Conservation (phyloP, 2,797 vertebrate species). For the Petrocephalus sullivani region DNA sequence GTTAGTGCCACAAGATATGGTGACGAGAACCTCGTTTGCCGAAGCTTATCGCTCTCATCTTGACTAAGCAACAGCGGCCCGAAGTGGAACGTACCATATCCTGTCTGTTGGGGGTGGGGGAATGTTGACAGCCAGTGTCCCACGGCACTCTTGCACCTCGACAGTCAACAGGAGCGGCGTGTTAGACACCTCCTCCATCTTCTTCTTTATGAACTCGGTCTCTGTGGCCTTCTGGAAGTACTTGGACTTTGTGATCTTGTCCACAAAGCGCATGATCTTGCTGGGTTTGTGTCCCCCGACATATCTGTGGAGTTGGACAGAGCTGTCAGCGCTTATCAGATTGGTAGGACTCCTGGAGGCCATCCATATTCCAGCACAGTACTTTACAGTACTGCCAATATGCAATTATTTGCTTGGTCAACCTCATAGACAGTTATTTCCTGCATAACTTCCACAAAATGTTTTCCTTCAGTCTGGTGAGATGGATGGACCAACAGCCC, state of each 20-base stretch:
- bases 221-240: conserved; percentile 97
- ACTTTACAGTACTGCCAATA: neutral
- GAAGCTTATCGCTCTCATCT: neutral
- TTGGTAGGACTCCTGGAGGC: neutral
- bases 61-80: neutral
- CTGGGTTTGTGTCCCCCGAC: conserved; percentile 80
- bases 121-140: conserved; percentile 86
- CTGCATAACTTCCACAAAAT: neutral
- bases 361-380: too few species aligned
- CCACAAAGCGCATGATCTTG: conserved; percentile 94
- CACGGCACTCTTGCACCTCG: conserved; percentile 84
- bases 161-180: conserved; percentile 90
- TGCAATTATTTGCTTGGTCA: neutral
- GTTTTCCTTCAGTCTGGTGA: neutral
- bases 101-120: conserved; percentile 93
- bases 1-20: neutral
- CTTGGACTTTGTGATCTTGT: conserved; percentile 94
- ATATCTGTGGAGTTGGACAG: conserved; percentile 55
- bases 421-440: neutral
- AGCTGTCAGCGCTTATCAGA: neutral
- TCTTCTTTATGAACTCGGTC: conserved; percentile 96
- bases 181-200: conserved; percentile 95
- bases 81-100: conserved; percentile 72
- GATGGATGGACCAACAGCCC: neutral
- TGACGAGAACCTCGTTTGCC: neutral